Percentiles rank a stretch among this genome's conserved stretches.
These are phyloP conservation scores for Xenus cinereus DNA, from an alignment of 2,113 vertebrate species.

Conservation along the genomic window DNA sequence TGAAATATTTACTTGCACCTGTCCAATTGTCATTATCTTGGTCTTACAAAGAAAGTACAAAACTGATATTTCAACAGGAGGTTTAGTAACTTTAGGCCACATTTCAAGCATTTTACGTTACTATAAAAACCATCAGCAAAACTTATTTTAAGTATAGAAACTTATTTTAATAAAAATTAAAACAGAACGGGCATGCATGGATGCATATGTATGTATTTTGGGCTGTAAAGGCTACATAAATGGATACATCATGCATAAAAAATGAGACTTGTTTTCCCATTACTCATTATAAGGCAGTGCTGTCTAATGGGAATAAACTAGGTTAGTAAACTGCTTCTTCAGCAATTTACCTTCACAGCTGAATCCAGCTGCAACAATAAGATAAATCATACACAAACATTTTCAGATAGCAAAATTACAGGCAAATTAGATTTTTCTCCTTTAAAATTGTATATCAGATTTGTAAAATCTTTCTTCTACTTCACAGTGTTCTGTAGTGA, in stretches of 20 bases:
- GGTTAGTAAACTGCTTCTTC: conserved; percentile 53
- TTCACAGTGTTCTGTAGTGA: not conserved
- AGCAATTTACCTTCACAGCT: conserved; percentile 48
- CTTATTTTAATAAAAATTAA: not conserved
- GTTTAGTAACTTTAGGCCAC: not conserved
- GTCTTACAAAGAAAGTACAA: not conserved
- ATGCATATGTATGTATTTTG: not conserved
- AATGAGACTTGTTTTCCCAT: conserved; percentile 44
- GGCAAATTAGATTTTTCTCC: not conserved
- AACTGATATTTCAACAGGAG: not conserved
- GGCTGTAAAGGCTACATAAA: conserved; percentile 1
- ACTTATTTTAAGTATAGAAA: not conserved
- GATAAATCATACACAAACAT: conserved; percentile 33
- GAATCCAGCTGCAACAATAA: conserved; percentile 37
- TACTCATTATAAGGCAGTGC: conserved; percentile 45
- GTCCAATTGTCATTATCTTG: not conserved
- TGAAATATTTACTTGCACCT: not conserved
- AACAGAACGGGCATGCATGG: not conserved
- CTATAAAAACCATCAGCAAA: not conserved
- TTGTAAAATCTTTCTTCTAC: not conserved
- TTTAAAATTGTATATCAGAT: not conserved
- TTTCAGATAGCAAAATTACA: conserved; percentile 30
- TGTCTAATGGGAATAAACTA: conserved; percentile 36
- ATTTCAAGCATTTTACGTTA: not conserved
- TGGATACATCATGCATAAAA: conserved; percentile 33